These are phyloP conservation scores for Phania funesta DNA, from an alignment of 2,888 invertebrate species.

Conservation along the genomic window DNA sequence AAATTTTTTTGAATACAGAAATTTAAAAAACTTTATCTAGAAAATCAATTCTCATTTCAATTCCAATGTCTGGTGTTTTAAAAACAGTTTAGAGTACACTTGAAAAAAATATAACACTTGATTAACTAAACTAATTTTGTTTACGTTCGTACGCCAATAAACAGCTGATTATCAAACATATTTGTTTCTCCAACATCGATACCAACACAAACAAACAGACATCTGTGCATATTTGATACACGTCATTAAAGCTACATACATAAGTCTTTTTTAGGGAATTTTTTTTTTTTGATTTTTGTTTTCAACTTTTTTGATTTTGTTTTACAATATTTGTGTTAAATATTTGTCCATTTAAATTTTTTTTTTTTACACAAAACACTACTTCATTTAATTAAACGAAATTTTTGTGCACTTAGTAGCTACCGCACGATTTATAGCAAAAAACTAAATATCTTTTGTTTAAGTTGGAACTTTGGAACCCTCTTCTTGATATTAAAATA, in stretches of 20 bases:
- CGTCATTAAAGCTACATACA: background rate
- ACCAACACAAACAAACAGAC: background rate
- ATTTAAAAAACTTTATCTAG: too few species aligned
- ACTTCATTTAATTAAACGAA: background rate
- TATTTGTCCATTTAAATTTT: background rate
- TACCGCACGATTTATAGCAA: slow-evolving; percentile 60
- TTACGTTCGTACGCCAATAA: background rate
- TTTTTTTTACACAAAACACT: background rate
- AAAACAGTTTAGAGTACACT: too few species aligned
- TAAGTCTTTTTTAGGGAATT: background rate
- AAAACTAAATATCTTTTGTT: slow-evolving; percentile 56
- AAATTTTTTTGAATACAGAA: too few species aligned
- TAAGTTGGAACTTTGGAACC: slow-evolving; percentile 65
- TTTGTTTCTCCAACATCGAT: too few species aligned
- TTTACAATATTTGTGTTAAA: too few species aligned
- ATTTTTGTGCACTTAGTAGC: slow-evolving; percentile 28
- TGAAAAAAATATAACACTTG: too few species aligned
- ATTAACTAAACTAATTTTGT: background rate
- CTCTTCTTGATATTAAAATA: slow-evolving; percentile 50
- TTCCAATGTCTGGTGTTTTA: too few species aligned
- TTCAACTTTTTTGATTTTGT: background rate
- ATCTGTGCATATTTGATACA: background rate
- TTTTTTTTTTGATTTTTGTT: background rate
- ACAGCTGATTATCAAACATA: slow-evolving; percentile 17
- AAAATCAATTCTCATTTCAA: too few species aligned